Conservation (phyloP, 1,140 invertebrate genomes). For the Rhyzopertha dominica region DNA sequence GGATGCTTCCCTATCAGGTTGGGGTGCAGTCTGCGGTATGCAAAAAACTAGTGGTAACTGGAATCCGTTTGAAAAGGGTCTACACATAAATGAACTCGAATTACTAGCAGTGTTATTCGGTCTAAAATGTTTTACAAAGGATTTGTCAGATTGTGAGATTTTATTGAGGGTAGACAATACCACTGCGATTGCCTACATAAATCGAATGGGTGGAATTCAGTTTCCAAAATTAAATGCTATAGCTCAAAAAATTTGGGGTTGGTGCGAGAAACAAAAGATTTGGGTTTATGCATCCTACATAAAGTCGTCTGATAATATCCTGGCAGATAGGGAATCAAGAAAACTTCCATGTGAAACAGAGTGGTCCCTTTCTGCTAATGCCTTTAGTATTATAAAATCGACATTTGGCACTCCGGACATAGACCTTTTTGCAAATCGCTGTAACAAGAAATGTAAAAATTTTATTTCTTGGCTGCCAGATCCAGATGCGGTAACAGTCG, state of each 20-base stretch:
- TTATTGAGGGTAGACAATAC: slow-evolving; percentile 26
- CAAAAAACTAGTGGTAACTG: slow-evolving; percentile 26
- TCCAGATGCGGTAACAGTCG: too few relatives aligned
- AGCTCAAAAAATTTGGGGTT: slow-evolving; percentile 28
- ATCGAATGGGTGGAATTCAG: slow-evolving; percentile 27
- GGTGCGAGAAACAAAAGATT: slow-evolving; percentile 31
- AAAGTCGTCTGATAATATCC: slow-evolving; percentile 23
- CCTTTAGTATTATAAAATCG: too few relatives aligned
- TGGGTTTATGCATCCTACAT: slow-evolving; percentile 28
- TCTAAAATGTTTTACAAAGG: slow-evolving; percentile 29
- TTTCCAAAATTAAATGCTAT: slow-evolving; percentile 22
- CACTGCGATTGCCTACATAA: slow-evolving; percentile 46
- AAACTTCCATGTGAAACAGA: slow-evolving; percentile 10
- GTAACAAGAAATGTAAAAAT: too few relatives aligned
- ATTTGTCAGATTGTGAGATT: slow-evolving; percentile 4
- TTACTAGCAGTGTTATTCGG: slow-evolving; percentile 27
- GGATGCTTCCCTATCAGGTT: slow-evolving; percentile 33
- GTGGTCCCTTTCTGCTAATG: too few relatives aligned
- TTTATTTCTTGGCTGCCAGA: too few relatives aligned
- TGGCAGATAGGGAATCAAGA: slow-evolving; percentile 31
- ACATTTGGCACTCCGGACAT: too few relatives aligned
- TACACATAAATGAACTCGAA: slow-evolving; percentile 36
- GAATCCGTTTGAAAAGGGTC: slow-evolving; percentile 15
- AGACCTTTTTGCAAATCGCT: too few relatives aligned
- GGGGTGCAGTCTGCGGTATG: slow-evolving; percentile 25